Conservation (phyloP, 2,888 invertebrate species). For the Schizotus pectinicornis region DNA sequence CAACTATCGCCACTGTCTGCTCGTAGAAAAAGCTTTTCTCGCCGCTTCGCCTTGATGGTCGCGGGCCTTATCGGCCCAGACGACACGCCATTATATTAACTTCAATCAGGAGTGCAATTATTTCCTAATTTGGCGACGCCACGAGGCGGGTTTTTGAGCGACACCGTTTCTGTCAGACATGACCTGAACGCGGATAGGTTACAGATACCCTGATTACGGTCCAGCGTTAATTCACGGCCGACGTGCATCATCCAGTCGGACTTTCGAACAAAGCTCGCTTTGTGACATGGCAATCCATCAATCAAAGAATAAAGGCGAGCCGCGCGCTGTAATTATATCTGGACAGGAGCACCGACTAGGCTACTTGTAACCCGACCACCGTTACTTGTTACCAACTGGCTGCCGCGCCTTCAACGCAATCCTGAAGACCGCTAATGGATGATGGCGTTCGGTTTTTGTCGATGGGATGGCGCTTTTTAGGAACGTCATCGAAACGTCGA, state of each 20-base stretch:
- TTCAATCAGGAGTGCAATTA: constrained; percentile 41
- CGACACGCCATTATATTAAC: constrained; percentile 14
- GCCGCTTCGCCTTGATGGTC: background rate
- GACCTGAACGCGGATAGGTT: constrained; percentile 45
- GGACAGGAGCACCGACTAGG: constrained; percentile 37
- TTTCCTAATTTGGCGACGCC: constrained; percentile 49
- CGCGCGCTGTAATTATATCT: constrained; percentile 49
- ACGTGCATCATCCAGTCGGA: constrained; percentile 40
- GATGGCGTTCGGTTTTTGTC: constrained; percentile 10
- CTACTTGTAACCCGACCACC: constrained; percentile 36
- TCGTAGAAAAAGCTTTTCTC: background rate
- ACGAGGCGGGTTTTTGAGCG: constrained; percentile 39
- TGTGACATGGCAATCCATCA: constrained; percentile 52
- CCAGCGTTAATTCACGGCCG: constrained; percentile 44
- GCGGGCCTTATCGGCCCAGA: background rate
- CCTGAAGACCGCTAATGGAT: constrained; percentile 14
- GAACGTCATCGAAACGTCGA: constrained; percentile 5
- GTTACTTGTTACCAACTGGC: constrained; percentile 27
- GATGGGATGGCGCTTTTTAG: constrained; percentile 7
- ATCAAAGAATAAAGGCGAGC: constrained; percentile 49
- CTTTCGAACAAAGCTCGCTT: constrained; percentile 43
- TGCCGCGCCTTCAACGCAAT: constrained; percentile 23
- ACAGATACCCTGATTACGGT: constrained; percentile 49
- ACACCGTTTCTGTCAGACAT: constrained; percentile 44
- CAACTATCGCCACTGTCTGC: background rate